Percentiles rank a stretch among this genome's conserved stretches.
These are phyloP conservation scores for Eremobia ochroleuca DNA, from an alignment of 2,888 invertebrate genomes.

Conservation along the genomic window DNA sequence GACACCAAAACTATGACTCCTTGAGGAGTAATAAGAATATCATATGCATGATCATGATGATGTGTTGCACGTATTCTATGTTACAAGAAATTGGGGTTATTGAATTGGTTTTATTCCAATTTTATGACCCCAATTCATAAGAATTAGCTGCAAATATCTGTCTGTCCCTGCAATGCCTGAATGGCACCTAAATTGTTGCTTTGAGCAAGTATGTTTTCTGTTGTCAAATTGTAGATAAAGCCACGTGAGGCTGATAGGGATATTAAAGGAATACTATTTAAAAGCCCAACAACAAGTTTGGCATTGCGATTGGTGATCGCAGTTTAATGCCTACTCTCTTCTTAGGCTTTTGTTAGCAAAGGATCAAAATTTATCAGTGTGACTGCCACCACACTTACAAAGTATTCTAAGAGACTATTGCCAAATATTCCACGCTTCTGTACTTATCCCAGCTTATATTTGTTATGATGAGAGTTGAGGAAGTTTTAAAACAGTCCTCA, in stretches of 20 bases:
- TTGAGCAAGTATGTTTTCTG: conserved; percentile 53
- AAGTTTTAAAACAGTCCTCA: not conserved
- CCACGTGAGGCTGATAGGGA: conserved; percentile 3
- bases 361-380: not conserved
- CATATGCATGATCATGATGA: conserved; percentile 44
- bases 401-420: not conserved
- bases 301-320: conserved; percentile 11
- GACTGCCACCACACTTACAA: not conserved
- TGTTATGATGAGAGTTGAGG: conserved; percentile 35
- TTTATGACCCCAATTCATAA: conserved; percentile 37
- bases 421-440: conserved; percentile 37
- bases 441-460: conserved; percentile 42
- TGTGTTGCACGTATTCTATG: conserved; percentile 46
- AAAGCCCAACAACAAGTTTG: not conserved
- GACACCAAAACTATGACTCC: conserved; percentile 9
- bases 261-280: not conserved
- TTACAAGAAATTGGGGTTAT: conserved; percentile 37
- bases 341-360: not conserved
- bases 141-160: conserved; percentile 42
- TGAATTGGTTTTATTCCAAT: conserved; percentile 22
- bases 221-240: conserved; percentile 24
- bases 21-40: conserved; percentile 18
- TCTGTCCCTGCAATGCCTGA: conserved; percentile 36
- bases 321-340: conserved; percentile 4
- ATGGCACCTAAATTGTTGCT: conserved; percentile 45